Percentiles rank a stretch among this genome's conserved stretches.
Evolutionary conservation across 2,797 vertebrate species (phyloP).

Genomic region (Taenioides sp.): DNA sequence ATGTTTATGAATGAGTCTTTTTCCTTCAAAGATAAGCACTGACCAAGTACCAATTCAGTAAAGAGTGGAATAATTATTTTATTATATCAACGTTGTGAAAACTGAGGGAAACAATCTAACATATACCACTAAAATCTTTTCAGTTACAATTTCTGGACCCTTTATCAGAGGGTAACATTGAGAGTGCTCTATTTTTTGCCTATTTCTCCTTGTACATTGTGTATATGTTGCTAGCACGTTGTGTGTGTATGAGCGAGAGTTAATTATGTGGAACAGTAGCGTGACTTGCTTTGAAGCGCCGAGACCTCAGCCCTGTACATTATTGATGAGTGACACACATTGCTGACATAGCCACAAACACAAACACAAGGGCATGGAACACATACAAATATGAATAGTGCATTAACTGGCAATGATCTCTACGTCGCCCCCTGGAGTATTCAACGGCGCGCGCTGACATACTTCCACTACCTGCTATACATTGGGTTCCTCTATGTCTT

Average conservation of each 20-base stretch:
- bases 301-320: constrained; percentile 69
- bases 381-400: constrained; percentile 33
- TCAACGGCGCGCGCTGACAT: constrained; percentile 63
- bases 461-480: constrained; percentile 67
- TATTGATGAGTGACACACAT: constrained; percentile 82
- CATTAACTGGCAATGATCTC: constrained; percentile 56
- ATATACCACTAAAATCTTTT: background rate
- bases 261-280: constrained; percentile 76
- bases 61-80: background rate
- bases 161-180: background rate
- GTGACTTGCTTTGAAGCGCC: constrained; percentile 75
- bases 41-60: background rate
- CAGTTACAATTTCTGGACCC: background rate
- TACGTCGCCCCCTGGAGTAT: constrained; percentile 39
- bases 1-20: background rate
- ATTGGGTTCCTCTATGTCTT: constrained; percentile 43
- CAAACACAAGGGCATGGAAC: constrained; percentile 37
- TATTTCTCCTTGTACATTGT: constrained; percentile 28
- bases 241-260: constrained; percentile 40
- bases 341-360: constrained; percentile 62
- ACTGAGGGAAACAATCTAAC: background rate
- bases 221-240: constrained; percentile 22
- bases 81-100: background rate
- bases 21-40: background rate
- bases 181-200: background rate